phyloP scores from a whole-genome alignment of 2,888 invertebrate species.

The Heliothis peltigera region DNA sequence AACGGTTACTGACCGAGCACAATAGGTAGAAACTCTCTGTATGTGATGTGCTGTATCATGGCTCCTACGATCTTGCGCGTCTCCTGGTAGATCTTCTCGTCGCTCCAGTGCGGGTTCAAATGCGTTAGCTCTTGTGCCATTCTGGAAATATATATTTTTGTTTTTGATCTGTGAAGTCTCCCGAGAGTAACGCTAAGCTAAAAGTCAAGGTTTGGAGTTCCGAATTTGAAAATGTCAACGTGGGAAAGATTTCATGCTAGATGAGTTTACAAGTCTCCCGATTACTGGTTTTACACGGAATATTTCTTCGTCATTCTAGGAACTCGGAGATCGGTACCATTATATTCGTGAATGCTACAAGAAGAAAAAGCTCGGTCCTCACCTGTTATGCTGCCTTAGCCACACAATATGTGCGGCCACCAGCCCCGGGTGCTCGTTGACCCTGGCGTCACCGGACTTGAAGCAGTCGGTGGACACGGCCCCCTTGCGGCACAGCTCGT shows the following conservation, averaged over 20 bases:
- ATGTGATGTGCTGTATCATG: conserved; percentile 95
- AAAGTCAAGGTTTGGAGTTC: too few relatives aligned
- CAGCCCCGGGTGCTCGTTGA: conserved; percentile 95
- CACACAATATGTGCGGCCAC: conserved; percentile 94
- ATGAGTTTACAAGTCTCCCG: too few relatives aligned
- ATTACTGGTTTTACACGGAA: too few relatives aligned
- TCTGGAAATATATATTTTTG: conserved; percentile 70
- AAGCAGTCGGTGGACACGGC: conserved; percentile 94
- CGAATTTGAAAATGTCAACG: too few relatives aligned
- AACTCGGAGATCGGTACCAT: too few relatives aligned
- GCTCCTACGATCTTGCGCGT: conserved; percentile 95
- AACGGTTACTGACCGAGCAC: conserved; percentile 90
- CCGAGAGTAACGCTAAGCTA: too few relatives aligned
- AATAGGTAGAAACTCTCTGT: conserved; percentile 95
- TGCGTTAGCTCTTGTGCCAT: conserved; percentile 93
- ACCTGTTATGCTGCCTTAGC: conserved; percentile 93
- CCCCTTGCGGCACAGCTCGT: conserved; percentile 93
- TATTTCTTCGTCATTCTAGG: too few relatives aligned
- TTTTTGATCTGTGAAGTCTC: too few relatives aligned
- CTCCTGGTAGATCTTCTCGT: conserved; percentile 96
- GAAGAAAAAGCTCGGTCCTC: not conserved
- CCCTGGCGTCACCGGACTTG: conserved; percentile 93
- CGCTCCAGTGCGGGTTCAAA: conserved; percentile 96
- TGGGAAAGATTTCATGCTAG: too few relatives aligned
- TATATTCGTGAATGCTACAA: too few relatives aligned